phyloP scores from a whole-genome alignment of 2,113 vertebrate species.

The Gasterosteus nipponicus region DNA sequence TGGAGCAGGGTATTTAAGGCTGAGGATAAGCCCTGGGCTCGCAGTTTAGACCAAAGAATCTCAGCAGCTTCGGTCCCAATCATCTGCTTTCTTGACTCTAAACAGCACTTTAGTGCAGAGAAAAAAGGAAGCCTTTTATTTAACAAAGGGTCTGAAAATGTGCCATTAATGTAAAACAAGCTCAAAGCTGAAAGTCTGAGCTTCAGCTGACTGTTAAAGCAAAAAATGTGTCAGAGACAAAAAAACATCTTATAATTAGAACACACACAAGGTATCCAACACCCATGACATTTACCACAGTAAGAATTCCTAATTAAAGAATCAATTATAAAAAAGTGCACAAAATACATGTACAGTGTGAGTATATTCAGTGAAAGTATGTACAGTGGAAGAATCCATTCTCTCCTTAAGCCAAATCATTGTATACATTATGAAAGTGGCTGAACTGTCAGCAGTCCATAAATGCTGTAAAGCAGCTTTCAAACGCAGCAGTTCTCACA shows the following conservation, averaged over 20 bases:
- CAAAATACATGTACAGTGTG: too few species aligned
- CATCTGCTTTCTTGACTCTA: slow-evolving; percentile 22
- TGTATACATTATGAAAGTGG: slow-evolving; percentile 43
- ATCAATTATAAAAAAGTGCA: too few species aligned
- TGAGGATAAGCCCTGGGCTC: background rate
- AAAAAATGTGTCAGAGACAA: background rate
- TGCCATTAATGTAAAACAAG: slow-evolving; percentile 16
- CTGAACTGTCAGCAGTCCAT: slow-evolving; percentile 43
- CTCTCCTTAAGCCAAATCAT: slow-evolving; percentile 16
- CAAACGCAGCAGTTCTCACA: slow-evolving; percentile 41
- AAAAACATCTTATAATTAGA: background rate
- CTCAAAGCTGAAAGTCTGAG: slow-evolving; percentile 1
- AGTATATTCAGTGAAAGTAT: too few species aligned
- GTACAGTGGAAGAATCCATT: slow-evolving; percentile 29
- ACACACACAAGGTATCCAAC: background rate
- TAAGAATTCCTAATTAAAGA: background rate
- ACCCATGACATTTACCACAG: slow-evolving; percentile 3
- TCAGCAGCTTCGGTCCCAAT: slow-evolving; percentile 12
- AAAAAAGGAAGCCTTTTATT: slow-evolving; percentile 12
- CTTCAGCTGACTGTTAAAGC: slow-evolving; percentile 5
- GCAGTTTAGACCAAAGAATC: slow-evolving; percentile 12
- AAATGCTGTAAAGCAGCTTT: slow-evolving; percentile 57
- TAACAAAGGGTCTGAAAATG: slow-evolving; percentile 34
- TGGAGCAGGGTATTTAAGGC: slow-evolving; percentile 2
- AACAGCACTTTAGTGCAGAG: slow-evolving; percentile 8